Evolutionary conservation across 2,888 invertebrate species (phyloP).

Genomic region (Odontomyia ornata): DNA sequence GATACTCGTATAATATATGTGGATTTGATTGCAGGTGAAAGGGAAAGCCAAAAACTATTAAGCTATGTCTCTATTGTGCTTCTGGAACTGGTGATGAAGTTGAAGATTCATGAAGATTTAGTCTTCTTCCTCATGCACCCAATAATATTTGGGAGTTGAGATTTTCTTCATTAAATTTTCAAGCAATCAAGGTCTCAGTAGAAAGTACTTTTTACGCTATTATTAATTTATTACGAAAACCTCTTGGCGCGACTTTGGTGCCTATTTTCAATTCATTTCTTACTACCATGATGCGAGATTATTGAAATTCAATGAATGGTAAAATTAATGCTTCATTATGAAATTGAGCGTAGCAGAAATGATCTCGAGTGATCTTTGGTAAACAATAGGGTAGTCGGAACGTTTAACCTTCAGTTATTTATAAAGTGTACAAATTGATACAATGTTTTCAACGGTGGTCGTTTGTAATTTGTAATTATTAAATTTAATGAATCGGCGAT

Average conservation of each 20-base stretch:
- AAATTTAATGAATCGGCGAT: neutral
- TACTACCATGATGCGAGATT: neutral
- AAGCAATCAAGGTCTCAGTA: constrained; percentile 19
- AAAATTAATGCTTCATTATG: neutral
- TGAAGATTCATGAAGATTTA: neutral
- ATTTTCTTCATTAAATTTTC: neutral
- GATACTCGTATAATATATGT: neutral
- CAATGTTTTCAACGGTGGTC: neutral
- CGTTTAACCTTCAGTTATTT: neutral
- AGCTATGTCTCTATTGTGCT: neutral
- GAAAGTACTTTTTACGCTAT: constrained; percentile 12
- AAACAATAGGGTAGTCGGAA: neutral
- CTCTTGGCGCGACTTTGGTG: neutral
- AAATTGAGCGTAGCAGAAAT: neutral
- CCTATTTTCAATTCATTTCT: neutral
- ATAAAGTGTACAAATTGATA: neutral
- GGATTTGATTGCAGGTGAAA: constrained; percentile 39
- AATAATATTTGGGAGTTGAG: neutral
- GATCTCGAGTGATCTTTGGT: neutral
- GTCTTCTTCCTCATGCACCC: neutral
- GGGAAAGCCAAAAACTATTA: constrained; percentile 19
- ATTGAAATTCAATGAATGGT: constrained; percentile 3
- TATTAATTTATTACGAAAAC: constrained; percentile 27
- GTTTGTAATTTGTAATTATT: too few relatives aligned
- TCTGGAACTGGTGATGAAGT: neutral